phyloP scores from a whole-genome alignment of 2,888 invertebrate genomes.

The Norana najaformis region DNA sequence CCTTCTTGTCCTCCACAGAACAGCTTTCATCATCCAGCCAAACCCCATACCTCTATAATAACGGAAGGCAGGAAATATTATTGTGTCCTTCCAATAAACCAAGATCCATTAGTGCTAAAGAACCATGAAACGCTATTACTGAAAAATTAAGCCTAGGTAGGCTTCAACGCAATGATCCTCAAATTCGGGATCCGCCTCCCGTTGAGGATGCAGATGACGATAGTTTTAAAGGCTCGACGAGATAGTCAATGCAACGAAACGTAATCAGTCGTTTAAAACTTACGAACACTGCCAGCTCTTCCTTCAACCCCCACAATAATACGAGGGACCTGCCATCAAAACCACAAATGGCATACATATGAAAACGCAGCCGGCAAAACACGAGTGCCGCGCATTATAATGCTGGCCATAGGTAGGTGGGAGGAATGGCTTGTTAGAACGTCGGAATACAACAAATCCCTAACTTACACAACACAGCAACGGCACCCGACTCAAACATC shows the following conservation, averaged over 20 bases:
- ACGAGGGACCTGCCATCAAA: not conserved
- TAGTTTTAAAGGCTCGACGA: not conserved
- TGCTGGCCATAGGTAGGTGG: conserved; percentile 7
- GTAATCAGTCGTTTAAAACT: not conserved
- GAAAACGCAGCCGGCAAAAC: not conserved
- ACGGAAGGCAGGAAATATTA: too few relatives aligned
- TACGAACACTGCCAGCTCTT: not conserved
- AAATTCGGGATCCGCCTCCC: conserved; percentile 2
- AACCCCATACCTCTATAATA: too few relatives aligned
- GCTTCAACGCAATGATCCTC: not conserved
- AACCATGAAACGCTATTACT: too few relatives aligned
- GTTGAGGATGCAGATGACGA: not conserved
- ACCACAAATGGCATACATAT: not conserved
- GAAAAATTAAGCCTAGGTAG: too few relatives aligned
- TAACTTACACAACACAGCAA: conserved; percentile 77
- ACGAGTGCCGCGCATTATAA: not conserved
- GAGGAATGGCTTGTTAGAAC: not conserved
- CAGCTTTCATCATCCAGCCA: too few relatives aligned
- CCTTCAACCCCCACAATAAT: not conserved
- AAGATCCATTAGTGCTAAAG: too few relatives aligned
- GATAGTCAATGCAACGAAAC: not conserved
- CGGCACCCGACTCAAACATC: conserved; percentile 88
- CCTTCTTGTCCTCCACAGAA: too few relatives aligned
- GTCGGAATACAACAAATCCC: not conserved
- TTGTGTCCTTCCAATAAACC: too few relatives aligned